Evolutionary conservation across 2,113 vertebrate genomes (phyloP).

Genomic region (Eonycteris spelaea): DNA sequence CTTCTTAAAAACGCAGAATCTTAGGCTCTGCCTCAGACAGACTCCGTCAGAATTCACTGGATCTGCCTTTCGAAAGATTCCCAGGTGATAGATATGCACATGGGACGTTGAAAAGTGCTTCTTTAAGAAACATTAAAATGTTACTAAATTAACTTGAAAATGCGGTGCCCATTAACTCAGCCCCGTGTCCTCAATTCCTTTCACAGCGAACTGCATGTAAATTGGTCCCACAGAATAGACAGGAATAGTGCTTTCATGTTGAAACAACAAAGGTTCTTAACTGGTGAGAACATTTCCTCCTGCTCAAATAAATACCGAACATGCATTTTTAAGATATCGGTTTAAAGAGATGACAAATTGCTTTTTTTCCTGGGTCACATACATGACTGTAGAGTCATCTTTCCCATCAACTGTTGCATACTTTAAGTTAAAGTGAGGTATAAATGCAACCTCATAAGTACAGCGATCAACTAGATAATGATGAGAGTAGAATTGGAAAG

Average conservation of each 20-base stretch:
- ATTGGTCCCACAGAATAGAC: background rate
- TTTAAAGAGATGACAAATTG: constrained; percentile 25
- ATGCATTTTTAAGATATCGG: background rate
- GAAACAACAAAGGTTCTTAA: constrained; percentile 2
- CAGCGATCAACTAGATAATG: background rate
- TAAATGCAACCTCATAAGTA: background rate
- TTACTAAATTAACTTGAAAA: constrained; percentile 22
- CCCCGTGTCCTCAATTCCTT: background rate
- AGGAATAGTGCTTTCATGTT: background rate
- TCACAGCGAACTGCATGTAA: background rate
- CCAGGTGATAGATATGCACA: background rate
- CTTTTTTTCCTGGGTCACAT: background rate
- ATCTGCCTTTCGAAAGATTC: background rate
- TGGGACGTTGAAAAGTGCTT: background rate
- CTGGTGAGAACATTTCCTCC: background rate
- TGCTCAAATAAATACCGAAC: constrained; percentile 35
- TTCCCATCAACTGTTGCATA: background rate
- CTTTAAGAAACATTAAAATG: background rate
- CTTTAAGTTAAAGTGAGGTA: background rate
- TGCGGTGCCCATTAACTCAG: background rate
- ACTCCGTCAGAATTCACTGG: background rate
- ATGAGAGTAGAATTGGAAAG: constrained; percentile 1
- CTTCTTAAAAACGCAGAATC: background rate
- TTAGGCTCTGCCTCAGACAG: background rate
- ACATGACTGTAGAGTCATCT: background rate